Evolutionary conservation across 2,888 invertebrate genomes (phyloP).

Genomic region (Carcina quercana): DNA sequence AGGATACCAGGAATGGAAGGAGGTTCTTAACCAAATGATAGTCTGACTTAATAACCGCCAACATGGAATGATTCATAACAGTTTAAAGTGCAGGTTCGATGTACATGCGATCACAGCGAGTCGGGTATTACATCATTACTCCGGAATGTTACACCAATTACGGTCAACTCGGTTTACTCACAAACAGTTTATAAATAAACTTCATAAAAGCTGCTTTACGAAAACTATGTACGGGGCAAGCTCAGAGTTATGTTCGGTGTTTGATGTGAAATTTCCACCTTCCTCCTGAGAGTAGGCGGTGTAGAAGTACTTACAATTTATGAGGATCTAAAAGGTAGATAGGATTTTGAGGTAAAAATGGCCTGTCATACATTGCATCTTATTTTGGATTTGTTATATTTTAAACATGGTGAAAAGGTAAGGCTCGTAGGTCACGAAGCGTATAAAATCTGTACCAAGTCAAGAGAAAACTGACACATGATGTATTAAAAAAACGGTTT

Average conservation of each 20-base stretch:
- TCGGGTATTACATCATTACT: slow-evolving; percentile 35
- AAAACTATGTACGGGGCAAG: background rate
- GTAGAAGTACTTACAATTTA: too few relatives aligned
- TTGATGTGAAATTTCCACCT: background rate
- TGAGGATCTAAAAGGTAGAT: too few relatives aligned
- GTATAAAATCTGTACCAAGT: too few relatives aligned
- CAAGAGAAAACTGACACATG: too few relatives aligned
- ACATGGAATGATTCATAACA: slow-evolving; percentile 21
- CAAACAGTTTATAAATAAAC: slow-evolving; percentile 13
- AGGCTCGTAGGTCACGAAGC: background rate
- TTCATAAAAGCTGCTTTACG: slow-evolving; percentile 1
- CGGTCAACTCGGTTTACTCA: slow-evolving; percentile 26
- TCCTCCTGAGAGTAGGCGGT: too few relatives aligned
- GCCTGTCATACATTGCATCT: too few relatives aligned
- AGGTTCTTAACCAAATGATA: slow-evolving; percentile 13
- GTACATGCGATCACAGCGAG: slow-evolving; percentile 24
- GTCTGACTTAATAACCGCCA: slow-evolving; percentile 16
- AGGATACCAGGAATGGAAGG: too few relatives aligned
- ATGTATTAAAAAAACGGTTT: background rate
- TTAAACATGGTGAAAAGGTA: too few relatives aligned
- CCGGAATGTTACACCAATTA: slow-evolving; percentile 50
- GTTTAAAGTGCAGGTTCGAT: slow-evolving; percentile 21
- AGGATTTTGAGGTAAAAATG: too few relatives aligned
- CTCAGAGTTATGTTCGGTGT: background rate
- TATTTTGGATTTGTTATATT: too few relatives aligned